These are phyloP conservation scores for Harpegnathos saltator DNA, from an alignment of 1,140 invertebrate genomes.

Conservation along the genomic window DNA sequence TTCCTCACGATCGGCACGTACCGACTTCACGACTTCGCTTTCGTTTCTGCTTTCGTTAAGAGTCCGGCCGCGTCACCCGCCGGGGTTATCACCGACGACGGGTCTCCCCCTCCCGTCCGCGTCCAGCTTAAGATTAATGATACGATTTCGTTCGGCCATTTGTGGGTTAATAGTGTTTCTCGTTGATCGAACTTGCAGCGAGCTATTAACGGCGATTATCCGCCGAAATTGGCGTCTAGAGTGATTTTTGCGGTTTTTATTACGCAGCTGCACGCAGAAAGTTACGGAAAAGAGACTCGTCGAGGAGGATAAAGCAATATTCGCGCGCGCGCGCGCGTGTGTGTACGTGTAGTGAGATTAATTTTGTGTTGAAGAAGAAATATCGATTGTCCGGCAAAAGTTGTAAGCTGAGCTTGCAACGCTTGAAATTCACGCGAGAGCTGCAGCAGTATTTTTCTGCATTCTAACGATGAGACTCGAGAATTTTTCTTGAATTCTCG, in stretches of 20 bases:
- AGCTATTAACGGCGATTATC: constrained; percentile 19
- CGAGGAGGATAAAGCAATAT: neutral
- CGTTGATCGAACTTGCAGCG: constrained; percentile 41
- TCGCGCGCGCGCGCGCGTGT: no score
- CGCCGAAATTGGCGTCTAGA: constrained; percentile 37
- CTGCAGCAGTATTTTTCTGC: neutral
- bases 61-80: constrained; percentile 47
- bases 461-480: neutral
- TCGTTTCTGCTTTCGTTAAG: constrained; percentile 62
- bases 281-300: neutral
- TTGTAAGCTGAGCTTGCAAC: no score
- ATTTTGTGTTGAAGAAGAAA: neutral
- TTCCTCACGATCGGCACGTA: constrained; percentile 62
- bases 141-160: constrained; percentile 29
- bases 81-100: constrained; percentile 51
- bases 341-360: neutral
- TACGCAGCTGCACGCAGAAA: no score
- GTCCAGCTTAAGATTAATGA: constrained; percentile 52
- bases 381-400: no score
- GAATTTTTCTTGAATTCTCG: constrained; percentile 39
- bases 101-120: constrained; percentile 37
- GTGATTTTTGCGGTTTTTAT: constrained; percentile 11
- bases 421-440: neutral
- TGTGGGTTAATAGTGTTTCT: constrained; percentile 32
- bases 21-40: constrained; percentile 57